A percentile compares a stretch with the other conserved stretches of the same genome.
These are phyloP conservation scores for Archilochus colubris DNA, from an alignment of 2,113 vertebrate species.

Conservation along the genomic window DNA sequence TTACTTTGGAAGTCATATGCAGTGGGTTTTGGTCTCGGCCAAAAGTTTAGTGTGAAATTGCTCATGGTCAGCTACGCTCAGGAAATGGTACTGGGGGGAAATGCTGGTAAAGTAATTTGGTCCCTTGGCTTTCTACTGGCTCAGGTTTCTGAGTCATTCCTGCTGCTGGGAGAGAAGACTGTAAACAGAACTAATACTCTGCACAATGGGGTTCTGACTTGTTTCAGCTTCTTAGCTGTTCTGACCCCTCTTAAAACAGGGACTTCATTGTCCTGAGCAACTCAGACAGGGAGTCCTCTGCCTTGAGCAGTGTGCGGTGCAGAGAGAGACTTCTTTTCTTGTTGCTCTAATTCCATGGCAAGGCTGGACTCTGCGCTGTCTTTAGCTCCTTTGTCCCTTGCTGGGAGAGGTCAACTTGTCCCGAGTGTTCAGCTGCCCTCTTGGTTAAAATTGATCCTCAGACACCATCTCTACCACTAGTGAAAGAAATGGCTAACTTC, in stretches of 20 bases:
- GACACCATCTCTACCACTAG: not conserved
- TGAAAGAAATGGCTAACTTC: not conserved
- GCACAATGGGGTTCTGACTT: slow-evolving; percentile 68
- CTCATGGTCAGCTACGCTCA: not conserved
- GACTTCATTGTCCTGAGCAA: slow-evolving; percentile 73
- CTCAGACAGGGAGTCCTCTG: slow-evolving; percentile 67
- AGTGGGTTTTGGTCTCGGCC: not conserved
- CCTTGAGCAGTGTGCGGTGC: slow-evolving; percentile 58
- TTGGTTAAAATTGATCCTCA: not conserved
- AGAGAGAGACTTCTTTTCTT: slow-evolving; percentile 65
- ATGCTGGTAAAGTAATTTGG: not conserved
- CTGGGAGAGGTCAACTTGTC: slow-evolving; percentile 61
- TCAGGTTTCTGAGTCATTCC: slow-evolving; percentile 19
- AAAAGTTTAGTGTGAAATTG: slow-evolving; percentile 14
- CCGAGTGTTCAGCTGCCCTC: slow-evolving; percentile 57
- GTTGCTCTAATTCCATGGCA: slow-evolving; percentile 65
- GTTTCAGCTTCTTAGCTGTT: slow-evolving; percentile 68
- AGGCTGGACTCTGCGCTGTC: slow-evolving; percentile 59
- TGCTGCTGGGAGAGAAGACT: slow-evolving; percentile 18
- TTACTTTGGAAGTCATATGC: not conserved
- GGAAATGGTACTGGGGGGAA: not conserved
- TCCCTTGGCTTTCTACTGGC: not conserved
- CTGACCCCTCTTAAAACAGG: slow-evolving; percentile 75
- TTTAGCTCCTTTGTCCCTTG: slow-evolving; percentile 72
- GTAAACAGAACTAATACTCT: slow-evolving; percentile 39